Evolutionary conservation across 2,888 invertebrate species (phyloP).

Genomic region (Esperia sulphurella): DNA sequence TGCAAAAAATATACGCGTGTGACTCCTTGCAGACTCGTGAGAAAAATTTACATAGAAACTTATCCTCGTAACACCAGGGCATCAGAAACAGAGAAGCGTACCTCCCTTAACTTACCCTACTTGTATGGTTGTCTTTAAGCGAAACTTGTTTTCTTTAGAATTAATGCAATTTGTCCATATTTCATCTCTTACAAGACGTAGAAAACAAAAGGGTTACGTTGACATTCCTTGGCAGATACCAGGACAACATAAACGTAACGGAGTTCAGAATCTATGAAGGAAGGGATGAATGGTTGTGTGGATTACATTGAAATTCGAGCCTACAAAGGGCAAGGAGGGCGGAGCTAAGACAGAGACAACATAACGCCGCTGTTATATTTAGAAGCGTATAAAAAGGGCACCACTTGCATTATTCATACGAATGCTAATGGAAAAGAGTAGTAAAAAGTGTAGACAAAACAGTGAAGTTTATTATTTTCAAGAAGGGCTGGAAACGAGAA

Average conservation of each 20-base stretch:
- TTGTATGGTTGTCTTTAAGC: no score
- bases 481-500: slow-evolving; percentile 12
- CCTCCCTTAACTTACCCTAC: background rate
- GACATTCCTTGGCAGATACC: slow-evolving; percentile 29
- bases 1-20: slow-evolving; percentile 3
- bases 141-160: no score
- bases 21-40: slow-evolving; percentile 16
- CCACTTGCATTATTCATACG: slow-evolving; percentile 51
- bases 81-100: background rate
- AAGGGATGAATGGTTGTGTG: slow-evolving; percentile 7
- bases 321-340: slow-evolving; percentile 17
- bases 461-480: slow-evolving; percentile 41
- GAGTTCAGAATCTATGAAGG: slow-evolving; percentile 12
- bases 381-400: slow-evolving; percentile 25
- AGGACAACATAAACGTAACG: slow-evolving; percentile 23
- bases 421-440: slow-evolving; percentile 47
- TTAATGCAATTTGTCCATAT: no score
- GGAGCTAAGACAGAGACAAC: slow-evolving; percentile 26
- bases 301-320: slow-evolving; percentile 18
- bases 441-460: slow-evolving; percentile 43
- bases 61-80: slow-evolving; percentile 13
- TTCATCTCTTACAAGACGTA: slow-evolving; percentile 1
- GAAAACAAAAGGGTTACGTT: slow-evolving; percentile 26
- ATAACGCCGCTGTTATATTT: slow-evolving; percentile 26
- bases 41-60: slow-evolving; percentile 20